These are phyloP conservation scores for Caenorhabditis inopinata DNA, from an alignment of 1,140 invertebrate species.

Conservation along the genomic window DNA sequence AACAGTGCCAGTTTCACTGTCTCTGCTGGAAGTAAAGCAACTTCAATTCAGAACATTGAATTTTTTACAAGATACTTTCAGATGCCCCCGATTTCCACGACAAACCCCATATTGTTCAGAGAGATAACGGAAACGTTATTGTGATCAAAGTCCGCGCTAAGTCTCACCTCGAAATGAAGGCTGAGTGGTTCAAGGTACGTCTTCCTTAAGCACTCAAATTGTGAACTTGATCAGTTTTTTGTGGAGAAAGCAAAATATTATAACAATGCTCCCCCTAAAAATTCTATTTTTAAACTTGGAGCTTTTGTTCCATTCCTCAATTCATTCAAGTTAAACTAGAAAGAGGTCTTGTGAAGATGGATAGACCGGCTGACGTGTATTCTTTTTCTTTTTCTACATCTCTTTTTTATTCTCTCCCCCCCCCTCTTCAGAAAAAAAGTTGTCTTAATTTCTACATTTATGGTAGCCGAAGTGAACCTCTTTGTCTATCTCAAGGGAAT, in stretches of 20 bases:
- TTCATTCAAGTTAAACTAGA: background rate
- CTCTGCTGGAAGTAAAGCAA: constrained; percentile 61
- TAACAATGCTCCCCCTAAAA: no score
- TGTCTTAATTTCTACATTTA: constrained; percentile 30
- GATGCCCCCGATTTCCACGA: constrained; percentile 66
- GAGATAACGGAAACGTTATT: constrained; percentile 63
- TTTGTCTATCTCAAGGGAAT: constrained; percentile 16
- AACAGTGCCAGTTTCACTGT: constrained; percentile 64
- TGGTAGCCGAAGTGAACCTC: constrained; percentile 26
- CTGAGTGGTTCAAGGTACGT: constrained; percentile 64
- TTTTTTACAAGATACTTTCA: constrained; percentile 42
- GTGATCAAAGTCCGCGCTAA: constrained; percentile 62
- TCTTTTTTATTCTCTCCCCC: background rate
- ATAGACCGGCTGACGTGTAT: constrained; percentile 16
- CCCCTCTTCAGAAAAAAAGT: background rate
- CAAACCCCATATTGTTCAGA: constrained; percentile 66
- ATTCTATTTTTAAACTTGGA: no score
- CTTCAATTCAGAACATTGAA: background rate
- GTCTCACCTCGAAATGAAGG: constrained; percentile 64
- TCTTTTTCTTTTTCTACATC: background rate
- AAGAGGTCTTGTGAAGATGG: background rate
- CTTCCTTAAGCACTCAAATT: no score
- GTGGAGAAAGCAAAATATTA: no score
- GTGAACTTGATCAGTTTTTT: no score
- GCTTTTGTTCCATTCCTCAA: background rate